phyloP scores from a whole-genome alignment of 2,888 invertebrate genomes.

The Ochropleura leucogaster region DNA sequence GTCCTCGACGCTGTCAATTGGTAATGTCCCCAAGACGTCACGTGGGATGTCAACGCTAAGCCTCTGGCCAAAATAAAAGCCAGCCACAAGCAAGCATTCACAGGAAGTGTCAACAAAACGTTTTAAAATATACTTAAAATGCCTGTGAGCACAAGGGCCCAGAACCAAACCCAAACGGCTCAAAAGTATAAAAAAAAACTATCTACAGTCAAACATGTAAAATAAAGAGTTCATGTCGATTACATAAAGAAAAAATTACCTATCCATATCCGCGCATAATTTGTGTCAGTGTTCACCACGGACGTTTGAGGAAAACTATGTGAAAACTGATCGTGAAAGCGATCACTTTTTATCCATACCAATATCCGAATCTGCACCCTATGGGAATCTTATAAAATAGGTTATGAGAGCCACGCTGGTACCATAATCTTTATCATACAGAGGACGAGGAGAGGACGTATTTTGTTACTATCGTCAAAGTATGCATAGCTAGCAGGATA shows the following conservation, averaged over 20 bases:
- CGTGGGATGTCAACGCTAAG: no score
- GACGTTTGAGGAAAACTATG: constrained; percentile 4
- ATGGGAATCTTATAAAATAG: not conserved
- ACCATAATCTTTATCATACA: not conserved
- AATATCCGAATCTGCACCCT: not conserved
- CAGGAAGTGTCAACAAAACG: no score
- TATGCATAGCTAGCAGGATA: not conserved
- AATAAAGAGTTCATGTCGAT: not conserved
- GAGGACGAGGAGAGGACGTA: no score
- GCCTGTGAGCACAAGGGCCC: no score
- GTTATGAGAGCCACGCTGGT: not conserved
- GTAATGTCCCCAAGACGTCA: no score
- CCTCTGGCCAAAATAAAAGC: no score
- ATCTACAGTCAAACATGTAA: not conserved
- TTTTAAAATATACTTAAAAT: no score
- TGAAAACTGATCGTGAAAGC: constrained; percentile 19
- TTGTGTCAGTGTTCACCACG: not conserved
- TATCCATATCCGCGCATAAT: not conserved
- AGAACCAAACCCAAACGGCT: no score
- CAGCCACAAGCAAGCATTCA: no score
- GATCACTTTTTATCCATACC: constrained; percentile 19
- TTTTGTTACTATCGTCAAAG: not conserved
- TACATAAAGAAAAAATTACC: not conserved
- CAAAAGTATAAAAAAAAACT: no score
- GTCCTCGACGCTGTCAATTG: no score